Evolutionary conservation across 2,888 invertebrate species (phyloP).

Genomic region (Eristalis tenax): DNA sequence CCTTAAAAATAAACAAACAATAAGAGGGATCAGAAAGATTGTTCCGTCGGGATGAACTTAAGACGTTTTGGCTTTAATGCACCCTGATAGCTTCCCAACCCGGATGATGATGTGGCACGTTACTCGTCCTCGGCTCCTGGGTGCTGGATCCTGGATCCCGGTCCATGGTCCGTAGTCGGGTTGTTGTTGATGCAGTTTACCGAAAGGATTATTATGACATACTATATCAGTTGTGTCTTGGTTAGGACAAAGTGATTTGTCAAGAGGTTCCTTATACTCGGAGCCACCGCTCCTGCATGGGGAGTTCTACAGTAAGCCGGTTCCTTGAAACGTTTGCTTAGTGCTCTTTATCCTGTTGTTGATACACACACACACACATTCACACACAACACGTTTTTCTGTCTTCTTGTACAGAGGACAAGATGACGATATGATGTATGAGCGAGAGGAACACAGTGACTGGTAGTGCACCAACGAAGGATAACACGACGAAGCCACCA

Average conservation of each 20-base stretch:
- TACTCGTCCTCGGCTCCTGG: conserved; percentile 13
- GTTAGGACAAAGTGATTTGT: conserved; percentile 68
- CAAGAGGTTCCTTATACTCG: conserved; percentile 57
- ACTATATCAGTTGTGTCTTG: conserved; percentile 61
- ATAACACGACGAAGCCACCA: conserved; percentile 25
- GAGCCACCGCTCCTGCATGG: conserved; percentile 17
- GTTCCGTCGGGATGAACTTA: conserved; percentile 63
- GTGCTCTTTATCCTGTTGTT: conserved; percentile 56
- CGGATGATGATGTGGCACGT: conserved; percentile 36
- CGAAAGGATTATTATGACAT: conserved; percentile 69
- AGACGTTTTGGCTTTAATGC: conserved; percentile 66
- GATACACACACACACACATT: conserved; percentile 27
- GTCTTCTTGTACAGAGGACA: background rate
- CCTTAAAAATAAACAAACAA: conserved; percentile 60
- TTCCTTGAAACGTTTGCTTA: conserved; percentile 37
- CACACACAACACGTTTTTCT: background rate
- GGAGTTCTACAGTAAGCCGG: background rate
- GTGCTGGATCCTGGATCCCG: background rate
- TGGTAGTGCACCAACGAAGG: conserved; percentile 14
- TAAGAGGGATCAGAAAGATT: conserved; percentile 52
- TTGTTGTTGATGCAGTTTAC: conserved; percentile 56
- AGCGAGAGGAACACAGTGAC: conserved; percentile 23
- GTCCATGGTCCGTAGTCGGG: too few relatives aligned
- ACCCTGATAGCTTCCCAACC: conserved; percentile 53
- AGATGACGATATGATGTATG: conserved; percentile 22